These are phyloP conservation scores for Paracanthobrama guichenoti DNA, from an alignment of 2,113 vertebrate species.

Conservation along the genomic window DNA sequence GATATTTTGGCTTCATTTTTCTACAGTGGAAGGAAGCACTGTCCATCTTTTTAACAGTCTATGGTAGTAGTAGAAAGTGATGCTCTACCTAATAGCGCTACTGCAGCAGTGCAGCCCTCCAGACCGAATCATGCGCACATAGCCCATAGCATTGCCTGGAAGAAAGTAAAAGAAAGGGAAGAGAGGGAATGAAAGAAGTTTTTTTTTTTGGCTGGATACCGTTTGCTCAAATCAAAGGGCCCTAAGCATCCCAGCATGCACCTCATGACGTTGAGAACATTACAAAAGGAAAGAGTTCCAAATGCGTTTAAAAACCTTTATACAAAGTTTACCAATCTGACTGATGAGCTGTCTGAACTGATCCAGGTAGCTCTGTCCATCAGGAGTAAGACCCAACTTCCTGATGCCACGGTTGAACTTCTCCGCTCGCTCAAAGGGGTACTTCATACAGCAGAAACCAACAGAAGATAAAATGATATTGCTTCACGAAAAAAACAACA, in stretches of 20 bases:
- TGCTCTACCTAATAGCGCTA: conserved; percentile 91
- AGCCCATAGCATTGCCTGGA: conserved; percentile 97
- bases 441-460: conserved; percentile 71
- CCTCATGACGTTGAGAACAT: background rate
- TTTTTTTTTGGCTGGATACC: too few relatives aligned
- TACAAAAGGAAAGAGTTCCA: background rate
- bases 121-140: conserved; percentile 97
- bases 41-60: too few relatives aligned
- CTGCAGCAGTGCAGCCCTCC: conserved; percentile 98
- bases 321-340: conserved; percentile 87
- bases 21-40: too few relatives aligned
- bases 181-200: background rate
- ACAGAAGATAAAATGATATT: background rate
- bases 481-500: background rate
- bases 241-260: background rate
- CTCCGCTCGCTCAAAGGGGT: conserved; percentile 97
- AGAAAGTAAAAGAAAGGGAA: background rate
- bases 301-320: background rate
- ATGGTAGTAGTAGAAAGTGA: background rate
- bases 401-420: conserved; percentile 98
- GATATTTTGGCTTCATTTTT: too few relatives aligned
- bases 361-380: conserved; percentile 97
- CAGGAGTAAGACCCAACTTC: conserved; percentile 94
- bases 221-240: too few relatives aligned
- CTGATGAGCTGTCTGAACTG: conserved; percentile 98